Conservation (phyloP, 2,113 vertebrate genomes). For the Petaurus breviceps region DNA sequence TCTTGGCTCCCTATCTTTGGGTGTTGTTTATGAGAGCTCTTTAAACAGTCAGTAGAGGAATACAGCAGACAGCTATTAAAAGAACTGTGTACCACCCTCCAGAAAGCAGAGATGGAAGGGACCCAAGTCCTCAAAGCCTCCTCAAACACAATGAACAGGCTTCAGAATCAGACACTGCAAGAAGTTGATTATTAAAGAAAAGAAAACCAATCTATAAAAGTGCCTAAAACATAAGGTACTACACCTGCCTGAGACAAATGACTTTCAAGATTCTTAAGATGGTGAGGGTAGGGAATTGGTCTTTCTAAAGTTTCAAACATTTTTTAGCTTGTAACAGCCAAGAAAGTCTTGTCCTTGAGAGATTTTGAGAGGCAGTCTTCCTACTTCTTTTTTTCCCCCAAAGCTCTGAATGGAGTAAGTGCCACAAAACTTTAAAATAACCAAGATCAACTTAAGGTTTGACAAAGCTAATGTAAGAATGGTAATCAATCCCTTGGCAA, state of each 20-base stretch:
- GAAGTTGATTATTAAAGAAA: slow-evolving; percentile 64
- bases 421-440: slow-evolving; percentile 83
- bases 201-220: slow-evolving; percentile 5
- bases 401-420: slow-evolving; percentile 67
- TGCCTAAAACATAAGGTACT: slow-evolving; percentile 11
- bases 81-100: slow-evolving; percentile 50
- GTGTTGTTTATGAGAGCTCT: slow-evolving; percentile 61
- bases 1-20: slow-evolving; percentile 50
- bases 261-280: slow-evolving; percentile 59
- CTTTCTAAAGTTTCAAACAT: slow-evolving; percentile 66
- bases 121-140: slow-evolving; percentile 22
- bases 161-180: slow-evolving; percentile 58
- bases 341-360: slow-evolving; percentile 78
- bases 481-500: slow-evolving; percentile 86
- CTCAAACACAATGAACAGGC: slow-evolving; percentile 38
- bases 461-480: slow-evolving; percentile 86
- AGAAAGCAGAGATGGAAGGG: slow-evolving; percentile 36
- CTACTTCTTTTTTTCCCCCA: slow-evolving; percentile 51
- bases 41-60: slow-evolving; percentile 64
- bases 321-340: slow-evolving; percentile 66
- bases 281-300: slow-evolving; percentile 28
- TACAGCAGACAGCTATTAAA: slow-evolving; percentile 57
- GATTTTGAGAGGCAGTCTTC: slow-evolving; percentile 66
- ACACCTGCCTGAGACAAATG: slow-evolving; percentile 29
- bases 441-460: slow-evolving; percentile 81